Conservation (phyloP, 2,888 invertebrate species). For the Phragmatobia fuliginosa region DNA sequence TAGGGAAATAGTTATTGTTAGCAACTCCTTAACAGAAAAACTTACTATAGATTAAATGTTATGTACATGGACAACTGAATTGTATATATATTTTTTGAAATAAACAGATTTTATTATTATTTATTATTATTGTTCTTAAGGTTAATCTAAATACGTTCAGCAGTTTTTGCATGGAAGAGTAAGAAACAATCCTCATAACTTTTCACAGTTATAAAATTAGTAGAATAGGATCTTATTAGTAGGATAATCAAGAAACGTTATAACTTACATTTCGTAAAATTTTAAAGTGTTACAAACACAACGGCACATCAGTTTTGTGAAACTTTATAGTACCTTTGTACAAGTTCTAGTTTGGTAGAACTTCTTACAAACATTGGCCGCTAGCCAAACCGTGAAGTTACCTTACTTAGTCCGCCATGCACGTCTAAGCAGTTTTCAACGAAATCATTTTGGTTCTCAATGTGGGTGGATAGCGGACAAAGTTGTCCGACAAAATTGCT, state of each 20-base stretch:
- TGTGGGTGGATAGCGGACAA: conserved; percentile 22
- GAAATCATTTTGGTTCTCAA: conserved; percentile 56
- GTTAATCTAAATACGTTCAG: too few species aligned
- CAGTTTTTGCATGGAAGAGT: too few species aligned
- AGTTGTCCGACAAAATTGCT: conserved; percentile 26
- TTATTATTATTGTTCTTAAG: too few species aligned
- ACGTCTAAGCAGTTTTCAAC: conserved; percentile 66
- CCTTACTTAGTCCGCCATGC: conserved; percentile 64
- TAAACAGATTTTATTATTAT: too few species aligned
- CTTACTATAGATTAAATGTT: too few species aligned
- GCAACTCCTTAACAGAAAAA: too few species aligned
- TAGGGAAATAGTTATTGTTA: too few species aligned
- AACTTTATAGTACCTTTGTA: conserved; percentile 68
- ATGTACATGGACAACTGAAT: too few species aligned
- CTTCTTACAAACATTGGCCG: conserved; percentile 75
- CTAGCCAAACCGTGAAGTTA: conserved; percentile 68
- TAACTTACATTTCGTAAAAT: neutral
- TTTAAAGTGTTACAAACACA: conserved; percentile 51
- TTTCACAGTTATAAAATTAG: too few species aligned
- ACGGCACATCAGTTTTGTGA: conserved; percentile 60
- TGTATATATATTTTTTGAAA: too few species aligned
- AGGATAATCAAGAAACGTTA: neutral
- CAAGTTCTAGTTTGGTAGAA: conserved; percentile 55
- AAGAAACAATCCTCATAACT: too few species aligned
- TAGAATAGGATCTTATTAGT: too few species aligned